Evolutionary conservation across 2,888 invertebrate species (phyloP).

Genomic region (Pocota personata): DNA sequence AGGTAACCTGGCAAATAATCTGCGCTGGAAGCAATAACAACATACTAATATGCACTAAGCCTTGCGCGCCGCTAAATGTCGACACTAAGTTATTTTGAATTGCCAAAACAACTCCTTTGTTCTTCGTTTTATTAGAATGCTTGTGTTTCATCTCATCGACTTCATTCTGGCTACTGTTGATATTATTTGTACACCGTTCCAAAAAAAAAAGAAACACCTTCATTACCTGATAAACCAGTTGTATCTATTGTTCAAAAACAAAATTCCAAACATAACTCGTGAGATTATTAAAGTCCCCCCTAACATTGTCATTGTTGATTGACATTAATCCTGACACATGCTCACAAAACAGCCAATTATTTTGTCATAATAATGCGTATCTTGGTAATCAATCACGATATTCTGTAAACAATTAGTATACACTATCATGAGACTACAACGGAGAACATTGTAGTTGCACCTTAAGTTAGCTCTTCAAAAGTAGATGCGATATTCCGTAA

Average conservation of each 20-base stretch:
- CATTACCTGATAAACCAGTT: background rate
- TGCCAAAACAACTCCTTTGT: no score
- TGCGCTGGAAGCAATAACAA: no score
- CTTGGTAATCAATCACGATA: conserved; percentile 22
- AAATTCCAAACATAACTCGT: conserved; percentile 17
- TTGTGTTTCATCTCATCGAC: background rate
- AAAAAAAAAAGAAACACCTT: background rate
- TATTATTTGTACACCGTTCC: background rate
- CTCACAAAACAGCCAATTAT: conserved; percentile 46
- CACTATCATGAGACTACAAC: background rate
- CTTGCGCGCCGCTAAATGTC: no score
- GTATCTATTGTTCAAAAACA: conserved; percentile 3
- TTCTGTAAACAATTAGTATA: conserved; percentile 26
- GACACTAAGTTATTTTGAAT: no score
- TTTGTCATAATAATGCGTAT: conserved; percentile 49
- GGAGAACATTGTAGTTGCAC: background rate
- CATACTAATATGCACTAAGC: no score
- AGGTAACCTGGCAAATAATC: no score
- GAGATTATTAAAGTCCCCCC: background rate
- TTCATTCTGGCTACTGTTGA: background rate
- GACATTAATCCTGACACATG: conserved; percentile 53
- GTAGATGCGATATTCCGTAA: background rate
- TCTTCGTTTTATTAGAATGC: background rate
- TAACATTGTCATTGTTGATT: conserved; percentile 31
- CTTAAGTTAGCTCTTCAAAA: background rate